Base-by-base conservation (phyloP, 2,113 vertebrate genomes). In the Muntiacus muntjak region DNA sequence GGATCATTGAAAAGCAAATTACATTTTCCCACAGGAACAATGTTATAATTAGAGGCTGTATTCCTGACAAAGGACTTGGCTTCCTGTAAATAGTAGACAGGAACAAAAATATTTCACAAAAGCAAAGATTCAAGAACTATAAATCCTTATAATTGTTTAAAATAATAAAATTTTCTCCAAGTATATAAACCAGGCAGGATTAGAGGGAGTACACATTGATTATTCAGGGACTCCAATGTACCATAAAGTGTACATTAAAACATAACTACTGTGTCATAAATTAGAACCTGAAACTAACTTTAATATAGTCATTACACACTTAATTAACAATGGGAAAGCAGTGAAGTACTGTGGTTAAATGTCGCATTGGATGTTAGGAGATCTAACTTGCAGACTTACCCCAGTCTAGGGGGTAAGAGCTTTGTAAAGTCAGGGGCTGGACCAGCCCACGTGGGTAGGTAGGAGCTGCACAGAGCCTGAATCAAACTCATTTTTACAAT, bases 1-100 rank as follows among this genome's bases (percentile, higher is more conserved):
- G 60, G 91, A 93, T 97, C 97, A 97, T 21, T 93, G 93, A 81
- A 97, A 95, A 97, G 85, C 88, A 92, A 98, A 98, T 96, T 91
- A 95, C 83, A 94, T 93, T 97, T 87, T 97, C 97, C 98, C 93
- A 89, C 13, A 97, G 93, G 97, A 96, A 62, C 96, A 82, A 67
- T 93, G 67, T 74, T 86, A 91, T 93, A 95, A 97, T 98, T 95
- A 97, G 95, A 97, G 92, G 76, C 67, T 74, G 28, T 96, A 96
- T 58, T 90, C 88, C 82, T 78, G 88, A 97, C 95, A 97, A 96
- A 97, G 82, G 81, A 96, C 82, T 97, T 94, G 91, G 96, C 94
- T 96, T 93, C 88, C 33, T 11, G 67, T 93, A 97, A 96, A 96
- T 58, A 97, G 83, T 74, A 91, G 58, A 88, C 82, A 76, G 47